A percentile compares a stretch with the other conserved stretches of the same genome.
phyloP scores from a whole-genome alignment of 2,113 vertebrate genomes.

The Oreochromis spilurus region DNA sequence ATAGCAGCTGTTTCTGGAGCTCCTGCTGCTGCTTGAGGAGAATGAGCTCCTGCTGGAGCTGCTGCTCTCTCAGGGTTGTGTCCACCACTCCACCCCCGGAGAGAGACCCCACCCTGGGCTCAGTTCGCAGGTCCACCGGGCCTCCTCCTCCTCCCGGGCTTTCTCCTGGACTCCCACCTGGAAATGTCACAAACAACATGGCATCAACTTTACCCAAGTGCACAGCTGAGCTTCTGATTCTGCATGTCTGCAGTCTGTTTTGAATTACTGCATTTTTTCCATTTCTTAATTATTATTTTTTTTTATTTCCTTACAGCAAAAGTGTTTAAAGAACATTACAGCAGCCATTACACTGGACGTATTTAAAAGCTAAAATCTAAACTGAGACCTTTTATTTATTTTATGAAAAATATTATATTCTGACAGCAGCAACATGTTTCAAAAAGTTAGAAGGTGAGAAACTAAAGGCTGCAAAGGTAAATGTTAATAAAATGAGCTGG shows the following conservation, averaged over 20 bases:
- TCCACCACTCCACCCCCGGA: constrained; percentile 64
- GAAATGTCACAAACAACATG: background rate
- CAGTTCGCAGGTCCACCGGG: constrained; percentile 81
- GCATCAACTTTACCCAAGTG: background rate
- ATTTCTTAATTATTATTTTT: background rate
- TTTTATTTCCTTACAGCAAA: background rate
- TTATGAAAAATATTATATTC: background rate
- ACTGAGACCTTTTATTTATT: background rate
- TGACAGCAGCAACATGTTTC: background rate
- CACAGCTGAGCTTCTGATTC: background rate
- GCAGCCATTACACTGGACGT: background rate
- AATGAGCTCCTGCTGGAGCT: constrained; percentile 88
- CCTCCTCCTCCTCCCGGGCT: constrained; percentile 64
- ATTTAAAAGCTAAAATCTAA: background rate
- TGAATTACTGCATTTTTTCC: background rate
- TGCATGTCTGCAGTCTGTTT: background rate
- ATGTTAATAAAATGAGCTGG: background rate
- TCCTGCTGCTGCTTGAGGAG: constrained; percentile 93
- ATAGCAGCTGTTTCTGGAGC: constrained; percentile 91
- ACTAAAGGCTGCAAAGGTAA: background rate
- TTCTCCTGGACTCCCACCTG: constrained; percentile 42
- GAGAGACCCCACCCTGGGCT: constrained; percentile 63
- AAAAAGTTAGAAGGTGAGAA: background rate
- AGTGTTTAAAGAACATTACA: background rate
- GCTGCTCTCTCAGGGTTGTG: constrained; percentile 81